Evolutionary conservation across 2,888 invertebrate species (phyloP).

Genomic region (Halictus ligatus): DNA sequence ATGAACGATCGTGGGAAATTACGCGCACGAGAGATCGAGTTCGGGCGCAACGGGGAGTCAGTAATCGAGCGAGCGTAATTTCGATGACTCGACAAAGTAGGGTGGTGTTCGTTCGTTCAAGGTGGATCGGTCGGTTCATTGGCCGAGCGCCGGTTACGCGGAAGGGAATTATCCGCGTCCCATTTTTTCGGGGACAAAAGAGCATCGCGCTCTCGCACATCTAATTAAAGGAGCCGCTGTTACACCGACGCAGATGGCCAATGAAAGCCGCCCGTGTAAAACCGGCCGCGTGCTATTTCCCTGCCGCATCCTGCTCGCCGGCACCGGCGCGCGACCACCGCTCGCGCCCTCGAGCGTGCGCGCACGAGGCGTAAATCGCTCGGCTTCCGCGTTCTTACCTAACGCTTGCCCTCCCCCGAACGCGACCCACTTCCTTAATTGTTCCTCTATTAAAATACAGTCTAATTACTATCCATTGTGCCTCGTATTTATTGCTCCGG

Average conservation of each 20-base stretch:
- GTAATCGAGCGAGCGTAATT: background rate
- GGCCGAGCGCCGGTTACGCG: background rate
- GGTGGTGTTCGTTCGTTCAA: background rate
- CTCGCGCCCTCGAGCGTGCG: background rate
- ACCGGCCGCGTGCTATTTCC: constrained; percentile 63
- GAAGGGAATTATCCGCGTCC: constrained; percentile 24
- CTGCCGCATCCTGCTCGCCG: background rate
- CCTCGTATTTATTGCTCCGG: constrained; percentile 75
- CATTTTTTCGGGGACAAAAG: constrained; percentile 62
- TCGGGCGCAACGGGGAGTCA: background rate
- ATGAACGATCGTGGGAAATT: background rate
- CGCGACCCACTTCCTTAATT: constrained; percentile 81
- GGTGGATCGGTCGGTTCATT: constrained; percentile 15
- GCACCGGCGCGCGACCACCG: background rate
- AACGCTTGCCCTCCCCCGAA: background rate
- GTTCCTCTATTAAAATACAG: constrained; percentile 80
- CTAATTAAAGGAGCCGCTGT: constrained; percentile 73
- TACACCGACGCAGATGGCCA: constrained; percentile 72
- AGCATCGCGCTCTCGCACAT: constrained; percentile 62
- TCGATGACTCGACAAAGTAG: constrained; percentile 1
- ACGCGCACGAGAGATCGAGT: background rate
- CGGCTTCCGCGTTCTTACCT: constrained; percentile 27
- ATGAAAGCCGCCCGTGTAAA: constrained; percentile 72
- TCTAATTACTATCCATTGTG: constrained; percentile 80
- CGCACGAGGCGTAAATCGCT: constrained; percentile 66